Percentiles rank a stretch among this genome's conserved stretches.
Conservation (phyloP, 2,888 invertebrate genomes). For the Amphipoea oculea region DNA sequence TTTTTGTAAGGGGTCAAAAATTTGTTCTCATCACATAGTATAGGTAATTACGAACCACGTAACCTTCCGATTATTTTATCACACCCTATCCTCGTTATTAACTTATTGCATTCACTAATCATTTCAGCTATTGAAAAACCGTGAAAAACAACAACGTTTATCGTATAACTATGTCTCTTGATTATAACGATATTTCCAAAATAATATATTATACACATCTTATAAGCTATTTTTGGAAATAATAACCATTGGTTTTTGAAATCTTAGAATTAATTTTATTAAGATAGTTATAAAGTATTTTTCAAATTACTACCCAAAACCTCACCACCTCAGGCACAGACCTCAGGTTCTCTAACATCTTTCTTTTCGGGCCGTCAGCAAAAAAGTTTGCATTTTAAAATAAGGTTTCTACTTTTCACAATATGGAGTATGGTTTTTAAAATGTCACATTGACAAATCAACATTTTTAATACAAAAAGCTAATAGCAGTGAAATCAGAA, state of each 20-base stretch:
- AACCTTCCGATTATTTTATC: neutral
- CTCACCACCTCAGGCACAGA: neutral
- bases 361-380: neutral
- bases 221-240: neutral
- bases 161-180: neutral
- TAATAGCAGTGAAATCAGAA: slow-evolving; percentile 11
- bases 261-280: neutral
- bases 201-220: neutral
- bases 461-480: slow-evolving; percentile 9
- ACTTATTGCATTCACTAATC: neutral
- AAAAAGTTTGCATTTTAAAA: neutral
- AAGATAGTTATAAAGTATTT: neutral
- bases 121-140: slow-evolving; percentile 6
- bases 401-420: neutral
- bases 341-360: neutral
- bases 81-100: too few species aligned
- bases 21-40: neutral
- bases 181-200: neutral
- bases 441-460: slow-evolving; percentile 33
- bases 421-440: neutral
- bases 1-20: neutral
- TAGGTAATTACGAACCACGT: neutral
- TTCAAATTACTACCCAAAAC: neutral
- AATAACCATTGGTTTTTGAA: neutral
- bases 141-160: slow-evolving; percentile 9